Evolutionary conservation across 2,888 invertebrate species (phyloP).

Genomic region (Caenorhabditis imperialis): DNA sequence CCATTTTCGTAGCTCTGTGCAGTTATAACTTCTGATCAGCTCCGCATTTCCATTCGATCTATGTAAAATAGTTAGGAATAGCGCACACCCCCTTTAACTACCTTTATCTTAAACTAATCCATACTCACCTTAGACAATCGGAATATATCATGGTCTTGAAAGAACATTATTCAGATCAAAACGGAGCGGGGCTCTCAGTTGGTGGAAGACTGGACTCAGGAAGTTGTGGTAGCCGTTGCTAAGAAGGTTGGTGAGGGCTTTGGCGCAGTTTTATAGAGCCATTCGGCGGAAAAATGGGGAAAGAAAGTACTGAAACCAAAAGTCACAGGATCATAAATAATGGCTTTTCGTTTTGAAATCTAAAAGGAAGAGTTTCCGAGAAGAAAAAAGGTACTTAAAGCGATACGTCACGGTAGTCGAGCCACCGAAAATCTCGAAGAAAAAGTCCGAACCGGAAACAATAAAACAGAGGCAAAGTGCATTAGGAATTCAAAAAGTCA

Average conservation of each 20-base stretch:
- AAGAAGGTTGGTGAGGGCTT: conserved; percentile 50
- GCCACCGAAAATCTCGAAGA: neutral
- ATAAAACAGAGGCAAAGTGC: neutral
- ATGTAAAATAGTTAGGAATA: no score
- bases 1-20: no score
- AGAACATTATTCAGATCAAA: conserved; percentile 71
- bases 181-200: conserved; percentile 63
- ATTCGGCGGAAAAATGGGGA: no score
- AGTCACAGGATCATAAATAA: neutral
- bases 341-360: neutral
- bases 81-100: no score
- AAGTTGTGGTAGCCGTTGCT: conserved; percentile 63
- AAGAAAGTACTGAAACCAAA: conserved; percentile 1
- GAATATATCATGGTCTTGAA: no score
- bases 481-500: conserved; percentile 27
- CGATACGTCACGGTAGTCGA: no score
- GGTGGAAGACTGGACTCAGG: conserved; percentile 70
- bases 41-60: no score
- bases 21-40: no score
- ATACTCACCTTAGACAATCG: no score
- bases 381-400: neutral
- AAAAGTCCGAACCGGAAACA: neutral
- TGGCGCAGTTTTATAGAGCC: no score
- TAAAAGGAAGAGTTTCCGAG: neutral
- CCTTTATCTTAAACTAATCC: no score